Evolutionary conservation across 2,888 invertebrate genomes (phyloP).

Genomic region (Andrena minutula): DNA sequence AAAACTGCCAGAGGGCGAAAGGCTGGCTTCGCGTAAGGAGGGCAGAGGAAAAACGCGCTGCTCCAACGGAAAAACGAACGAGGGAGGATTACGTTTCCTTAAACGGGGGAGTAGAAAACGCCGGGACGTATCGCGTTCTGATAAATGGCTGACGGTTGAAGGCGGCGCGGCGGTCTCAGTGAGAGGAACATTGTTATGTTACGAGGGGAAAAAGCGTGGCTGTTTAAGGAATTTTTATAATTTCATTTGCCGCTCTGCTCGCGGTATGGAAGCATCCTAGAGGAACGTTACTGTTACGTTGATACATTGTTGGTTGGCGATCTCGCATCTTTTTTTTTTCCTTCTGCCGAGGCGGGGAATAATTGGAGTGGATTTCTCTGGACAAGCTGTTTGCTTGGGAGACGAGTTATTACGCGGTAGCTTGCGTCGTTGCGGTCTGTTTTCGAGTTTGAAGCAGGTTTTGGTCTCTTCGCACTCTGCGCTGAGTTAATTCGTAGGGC

Average conservation of each 20-base stretch:
- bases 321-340: conserved; percentile 1
- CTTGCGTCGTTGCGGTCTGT: background rate
- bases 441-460: background rate
- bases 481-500: background rate
- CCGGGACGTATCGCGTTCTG: conserved; percentile 22
- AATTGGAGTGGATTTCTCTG: conserved; percentile 6
- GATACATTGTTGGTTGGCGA: background rate
- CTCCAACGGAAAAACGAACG: background rate
- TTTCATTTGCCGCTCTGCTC: conserved; percentile 37
- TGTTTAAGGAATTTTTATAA: conserved; percentile 47
- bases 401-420: background rate
- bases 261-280: background rate
- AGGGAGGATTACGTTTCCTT: conserved; percentile 30
- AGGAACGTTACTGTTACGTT: background rate
- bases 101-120: conserved; percentile 29
- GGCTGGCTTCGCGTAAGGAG: background rate
- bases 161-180: conserved; percentile 12
- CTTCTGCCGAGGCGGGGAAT: background rate
- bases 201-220: background rate
- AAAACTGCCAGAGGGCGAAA: background rate
- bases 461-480: background rate
- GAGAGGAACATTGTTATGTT: conserved; percentile 19
- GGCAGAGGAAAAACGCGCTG: background rate
- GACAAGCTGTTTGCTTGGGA: background rate
- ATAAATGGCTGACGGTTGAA: conserved; percentile 39